These are phyloP conservation scores for Crotalus tigris DNA, from an alignment of 2,113 vertebrate genomes.

Conservation along the genomic window DNA sequence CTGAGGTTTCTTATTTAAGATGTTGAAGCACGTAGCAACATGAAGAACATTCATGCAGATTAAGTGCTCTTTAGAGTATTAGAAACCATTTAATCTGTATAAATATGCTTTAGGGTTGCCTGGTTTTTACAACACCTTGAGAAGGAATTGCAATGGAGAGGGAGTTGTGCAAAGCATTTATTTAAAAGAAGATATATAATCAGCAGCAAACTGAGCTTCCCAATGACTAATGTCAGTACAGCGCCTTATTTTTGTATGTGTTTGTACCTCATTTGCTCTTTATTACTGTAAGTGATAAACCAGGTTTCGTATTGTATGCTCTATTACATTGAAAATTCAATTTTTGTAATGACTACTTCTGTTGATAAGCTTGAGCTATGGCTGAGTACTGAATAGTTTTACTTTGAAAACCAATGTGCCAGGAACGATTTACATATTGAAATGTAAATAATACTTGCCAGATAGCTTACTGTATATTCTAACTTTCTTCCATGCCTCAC, in stretches of 20 bases:
- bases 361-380: slow-evolving; percentile 42
- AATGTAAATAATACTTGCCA: slow-evolving; percentile 49
- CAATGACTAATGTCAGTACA: slow-evolving; percentile 32
- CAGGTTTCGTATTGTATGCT: slow-evolving; percentile 44
- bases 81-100: slow-evolving; percentile 59
- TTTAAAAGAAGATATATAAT: slow-evolving; percentile 56
- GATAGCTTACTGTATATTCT: slow-evolving; percentile 3
- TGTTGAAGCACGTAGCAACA: slow-evolving; percentile 42
- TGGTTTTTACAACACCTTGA: slow-evolving; percentile 58
- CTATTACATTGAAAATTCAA: slow-evolving; percentile 47
- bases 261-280: slow-evolving; percentile 39
- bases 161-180: slow-evolving; percentile 44
- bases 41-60: slow-evolving; percentile 55
- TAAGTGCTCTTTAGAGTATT: slow-evolving; percentile 63
- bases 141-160: slow-evolving; percentile 44
- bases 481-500: slow-evolving; percentile 36
- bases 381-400: slow-evolving; percentile 43
- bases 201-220: slow-evolving; percentile 39
- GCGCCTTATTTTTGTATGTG: slow-evolving; percentile 23
- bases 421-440: slow-evolving; percentile 47
- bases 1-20: slow-evolving; percentile 45
- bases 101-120: slow-evolving; percentile 60
- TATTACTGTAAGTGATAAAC: slow-evolving; percentile 41
- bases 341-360: slow-evolving; percentile 52
- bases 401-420: slow-evolving; percentile 43